Percentiles rank a stretch among this genome's conserved stretches.
Evolutionary conservation across 2,888 invertebrate genomes (phyloP).

Genomic region (Calameuta pallipes): DNA sequence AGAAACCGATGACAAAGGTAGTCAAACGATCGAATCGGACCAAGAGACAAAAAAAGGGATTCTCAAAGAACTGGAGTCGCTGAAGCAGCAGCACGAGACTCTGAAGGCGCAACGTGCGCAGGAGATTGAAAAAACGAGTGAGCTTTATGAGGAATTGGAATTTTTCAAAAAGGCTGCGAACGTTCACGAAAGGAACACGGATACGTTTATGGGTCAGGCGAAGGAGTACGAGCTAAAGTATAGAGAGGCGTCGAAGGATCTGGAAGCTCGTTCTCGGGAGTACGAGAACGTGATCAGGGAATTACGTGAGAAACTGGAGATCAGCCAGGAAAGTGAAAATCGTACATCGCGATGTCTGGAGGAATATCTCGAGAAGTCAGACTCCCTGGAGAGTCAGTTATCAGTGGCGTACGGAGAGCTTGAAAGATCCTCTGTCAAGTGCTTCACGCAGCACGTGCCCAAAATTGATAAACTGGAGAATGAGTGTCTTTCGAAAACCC

Average conservation of each 20-base stretch:
- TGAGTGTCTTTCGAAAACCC: slow-evolving; percentile 35
- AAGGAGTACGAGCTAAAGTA: slow-evolving; percentile 30
- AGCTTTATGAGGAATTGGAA: slow-evolving; percentile 42
- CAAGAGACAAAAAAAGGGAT: slow-evolving; percentile 16
- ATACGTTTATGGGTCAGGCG: slow-evolving; percentile 21
- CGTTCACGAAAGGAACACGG: slow-evolving; percentile 34
- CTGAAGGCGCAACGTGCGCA: slow-evolving; percentile 34
- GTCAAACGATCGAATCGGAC: slow-evolving; percentile 27
- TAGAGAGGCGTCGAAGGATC: slow-evolving; percentile 23
- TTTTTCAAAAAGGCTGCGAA: slow-evolving; percentile 35
- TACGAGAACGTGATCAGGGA: slow-evolving; percentile 34
- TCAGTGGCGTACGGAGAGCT: slow-evolving; percentile 33
- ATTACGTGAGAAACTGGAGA: slow-evolving; percentile 33
- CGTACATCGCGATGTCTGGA: slow-evolving; percentile 33
- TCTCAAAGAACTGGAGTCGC: slow-evolving; percentile 32
- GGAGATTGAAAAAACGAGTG: slow-evolving; percentile 31
- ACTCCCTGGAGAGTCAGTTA: slow-evolving; percentile 39
- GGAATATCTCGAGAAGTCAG: slow-evolving; percentile 36
- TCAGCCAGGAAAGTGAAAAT: slow-evolving; percentile 33
- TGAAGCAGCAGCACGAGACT: slow-evolving; percentile 41
- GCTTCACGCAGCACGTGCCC: slow-evolving; percentile 37
- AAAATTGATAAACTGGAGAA: slow-evolving; percentile 42
- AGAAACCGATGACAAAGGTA: slow-evolving; percentile 32
- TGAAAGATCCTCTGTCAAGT: slow-evolving; percentile 33
- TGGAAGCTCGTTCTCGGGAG: slow-evolving; percentile 25